Conservation (phyloP, 2,113 vertebrate species). For the Siniperca knerii region DNA sequence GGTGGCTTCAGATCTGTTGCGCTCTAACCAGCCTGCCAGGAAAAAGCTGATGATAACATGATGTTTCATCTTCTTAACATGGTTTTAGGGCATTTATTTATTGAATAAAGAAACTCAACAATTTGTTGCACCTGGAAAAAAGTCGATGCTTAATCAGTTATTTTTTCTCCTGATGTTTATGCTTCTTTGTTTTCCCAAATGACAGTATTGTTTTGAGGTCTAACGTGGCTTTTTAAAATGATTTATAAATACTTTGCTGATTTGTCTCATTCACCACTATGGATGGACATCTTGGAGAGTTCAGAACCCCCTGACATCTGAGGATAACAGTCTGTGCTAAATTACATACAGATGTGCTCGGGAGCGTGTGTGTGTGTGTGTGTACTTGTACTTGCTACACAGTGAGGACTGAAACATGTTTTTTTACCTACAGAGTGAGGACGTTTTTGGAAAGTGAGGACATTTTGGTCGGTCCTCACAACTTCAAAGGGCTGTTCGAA, state of each 20-base stretch:
- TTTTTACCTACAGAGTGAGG: too few species aligned
- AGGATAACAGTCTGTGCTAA: conserved; percentile 24
- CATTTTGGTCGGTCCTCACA: too few species aligned
- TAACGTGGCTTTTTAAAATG: neutral
- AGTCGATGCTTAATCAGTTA: neutral
- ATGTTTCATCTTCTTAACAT: neutral
- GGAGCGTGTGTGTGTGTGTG: conserved; percentile 7
- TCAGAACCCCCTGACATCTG: conserved; percentile 34
- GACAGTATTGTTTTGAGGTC: neutral
- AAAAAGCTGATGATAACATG: neutral
- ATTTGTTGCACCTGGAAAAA: neutral
- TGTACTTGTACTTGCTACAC: neutral
- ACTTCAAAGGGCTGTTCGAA: too few species aligned
- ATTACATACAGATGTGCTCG: conserved; percentile 52
- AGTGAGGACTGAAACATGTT: too few species aligned
- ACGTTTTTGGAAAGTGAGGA: too few species aligned
- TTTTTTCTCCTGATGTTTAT: neutral
- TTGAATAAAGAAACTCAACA: neutral
- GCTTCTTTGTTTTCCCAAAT: neutral
- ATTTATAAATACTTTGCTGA: neutral
- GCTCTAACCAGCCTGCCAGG: neutral
- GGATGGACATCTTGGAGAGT: neutral
- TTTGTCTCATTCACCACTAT: neutral
- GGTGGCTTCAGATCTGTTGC: conserved; percentile 1
- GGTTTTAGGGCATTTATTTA: neutral